phyloP scores from a whole-genome alignment of 2,797 vertebrate genomes.

The Aeoliscus strigatus region DNA sequence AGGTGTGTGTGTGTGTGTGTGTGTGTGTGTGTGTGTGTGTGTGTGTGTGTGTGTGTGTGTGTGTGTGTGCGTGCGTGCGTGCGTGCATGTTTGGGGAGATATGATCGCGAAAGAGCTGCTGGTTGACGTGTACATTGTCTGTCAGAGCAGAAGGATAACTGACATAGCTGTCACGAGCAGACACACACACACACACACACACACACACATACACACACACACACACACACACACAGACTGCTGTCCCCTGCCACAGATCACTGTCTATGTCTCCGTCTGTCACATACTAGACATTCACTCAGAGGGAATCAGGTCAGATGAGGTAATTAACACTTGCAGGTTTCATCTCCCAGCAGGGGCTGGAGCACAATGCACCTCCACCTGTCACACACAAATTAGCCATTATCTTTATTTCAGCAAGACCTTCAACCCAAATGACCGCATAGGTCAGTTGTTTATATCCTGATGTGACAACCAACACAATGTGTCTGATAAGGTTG shows the following conservation, averaged over 20 bases:
- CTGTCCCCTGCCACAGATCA: slow-evolving; percentile 37
- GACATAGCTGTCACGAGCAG: slow-evolving; percentile 35
- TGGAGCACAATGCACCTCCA: slow-evolving; percentile 8
- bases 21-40: slow-evolving; percentile 7
- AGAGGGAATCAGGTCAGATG: slow-evolving; percentile 47
- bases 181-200: slow-evolving; percentile 5
- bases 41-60: slow-evolving; percentile 19
- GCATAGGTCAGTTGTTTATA: too few species aligned
- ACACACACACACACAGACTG: not conserved
- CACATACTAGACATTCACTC: slow-evolving; percentile 29
- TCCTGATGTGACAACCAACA: too few species aligned
- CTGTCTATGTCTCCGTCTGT: slow-evolving; percentile 34
- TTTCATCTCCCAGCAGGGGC: slow-evolving; percentile 29
- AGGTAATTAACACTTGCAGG: slow-evolving; percentile 61
- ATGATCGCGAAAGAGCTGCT: slow-evolving; percentile 23
- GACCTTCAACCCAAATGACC: too few species aligned
- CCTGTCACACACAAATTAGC: slow-evolving; percentile 24
- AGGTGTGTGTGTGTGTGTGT: slow-evolving; percentile 15
- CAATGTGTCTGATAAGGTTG: too few species aligned
- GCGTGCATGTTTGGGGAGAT: too few species aligned
- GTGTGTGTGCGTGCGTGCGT: slow-evolving; percentile 9
- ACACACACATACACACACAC: not conserved
- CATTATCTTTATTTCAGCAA: not conserved
- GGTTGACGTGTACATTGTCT: slow-evolving; percentile 47
- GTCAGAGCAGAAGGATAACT: slow-evolving; percentile 47